These are phyloP conservation scores for Conchocele bisecta DNA, from an alignment of 2,888 invertebrate species.

Conservation along the genomic window DNA sequence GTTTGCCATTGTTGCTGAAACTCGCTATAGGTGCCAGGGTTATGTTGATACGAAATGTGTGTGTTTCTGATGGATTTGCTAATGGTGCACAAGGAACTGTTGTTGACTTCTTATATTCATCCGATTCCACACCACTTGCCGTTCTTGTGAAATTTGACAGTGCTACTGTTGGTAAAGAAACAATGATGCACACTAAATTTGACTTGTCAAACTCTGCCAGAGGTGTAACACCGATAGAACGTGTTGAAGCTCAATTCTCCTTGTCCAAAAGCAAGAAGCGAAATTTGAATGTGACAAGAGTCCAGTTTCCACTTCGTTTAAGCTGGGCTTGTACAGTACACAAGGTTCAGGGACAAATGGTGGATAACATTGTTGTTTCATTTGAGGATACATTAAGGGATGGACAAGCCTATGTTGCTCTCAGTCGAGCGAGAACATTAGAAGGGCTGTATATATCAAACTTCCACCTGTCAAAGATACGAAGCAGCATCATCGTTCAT, in stretches of 20 bases:
- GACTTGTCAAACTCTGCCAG: no score
- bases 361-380: conserved; percentile 44
- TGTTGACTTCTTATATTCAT: not conserved
- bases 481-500: not conserved
- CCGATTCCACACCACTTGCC: not conserved
- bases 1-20: not conserved
- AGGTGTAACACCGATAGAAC: no score
- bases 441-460: conserved; percentile 15
- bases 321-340: conserved; percentile 53
- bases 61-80: conserved; percentile 7
- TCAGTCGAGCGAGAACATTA: conserved; percentile 49
- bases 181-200: not conserved
- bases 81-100: conserved; percentile 12
- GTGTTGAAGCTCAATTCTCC: no score
- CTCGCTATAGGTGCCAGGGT: conserved; percentile 3
- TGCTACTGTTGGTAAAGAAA: not conserved
- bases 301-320: conserved; percentile 50
- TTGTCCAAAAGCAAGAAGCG: not conserved
- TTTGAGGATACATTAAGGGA: conserved; percentile 36
- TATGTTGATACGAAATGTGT: conserved; percentile 2
- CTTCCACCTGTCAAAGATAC: conserved; percentile 2
- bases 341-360: conserved; percentile 51
- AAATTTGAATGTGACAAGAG: conserved; percentile 22
- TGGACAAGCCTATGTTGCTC: conserved; percentile 55
- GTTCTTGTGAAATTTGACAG: not conserved